These are phyloP conservation scores for Tipula unca DNA, from an alignment of 2,888 invertebrate genomes.

Conservation along the genomic window DNA sequence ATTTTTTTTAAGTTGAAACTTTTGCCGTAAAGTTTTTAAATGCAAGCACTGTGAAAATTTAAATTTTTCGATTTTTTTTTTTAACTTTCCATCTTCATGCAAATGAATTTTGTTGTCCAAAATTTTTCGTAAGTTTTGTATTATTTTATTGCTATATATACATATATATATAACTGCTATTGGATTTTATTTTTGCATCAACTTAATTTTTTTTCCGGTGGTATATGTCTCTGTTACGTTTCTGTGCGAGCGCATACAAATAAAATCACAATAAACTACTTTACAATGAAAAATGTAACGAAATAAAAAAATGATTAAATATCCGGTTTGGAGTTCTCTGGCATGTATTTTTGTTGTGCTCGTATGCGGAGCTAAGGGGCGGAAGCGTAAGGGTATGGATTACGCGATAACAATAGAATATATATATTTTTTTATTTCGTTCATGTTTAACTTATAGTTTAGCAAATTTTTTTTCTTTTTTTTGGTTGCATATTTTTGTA, in stretches of 20 bases:
- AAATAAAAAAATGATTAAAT: neutral
- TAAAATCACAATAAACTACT: neutral
- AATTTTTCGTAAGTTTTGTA: neutral
- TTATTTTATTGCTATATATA: neutral
- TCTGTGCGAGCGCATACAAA: neutral
- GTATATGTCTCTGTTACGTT: neutral
- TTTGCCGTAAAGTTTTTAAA: neutral
- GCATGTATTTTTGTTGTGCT: neutral
- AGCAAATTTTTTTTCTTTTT: neutral
- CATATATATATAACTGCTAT: neutral
- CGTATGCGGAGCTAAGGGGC: neutral
- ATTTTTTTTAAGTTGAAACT: neutral
- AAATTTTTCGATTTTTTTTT: neutral
- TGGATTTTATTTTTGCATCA: neutral
- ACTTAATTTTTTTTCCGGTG: neutral
- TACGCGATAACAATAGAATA: neutral
- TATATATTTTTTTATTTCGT: neutral
- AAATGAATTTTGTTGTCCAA: slow-evolving; percentile 4
- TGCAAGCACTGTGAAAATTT: neutral
- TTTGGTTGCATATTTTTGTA: neutral
- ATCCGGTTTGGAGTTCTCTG: neutral
- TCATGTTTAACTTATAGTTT: slow-evolving; percentile 14
- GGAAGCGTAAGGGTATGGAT: neutral
- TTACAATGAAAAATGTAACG: neutral
- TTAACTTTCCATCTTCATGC: neutral